Conservation (phyloP, 2,113 vertebrate species). For the Sturnus vulgaris region DNA sequence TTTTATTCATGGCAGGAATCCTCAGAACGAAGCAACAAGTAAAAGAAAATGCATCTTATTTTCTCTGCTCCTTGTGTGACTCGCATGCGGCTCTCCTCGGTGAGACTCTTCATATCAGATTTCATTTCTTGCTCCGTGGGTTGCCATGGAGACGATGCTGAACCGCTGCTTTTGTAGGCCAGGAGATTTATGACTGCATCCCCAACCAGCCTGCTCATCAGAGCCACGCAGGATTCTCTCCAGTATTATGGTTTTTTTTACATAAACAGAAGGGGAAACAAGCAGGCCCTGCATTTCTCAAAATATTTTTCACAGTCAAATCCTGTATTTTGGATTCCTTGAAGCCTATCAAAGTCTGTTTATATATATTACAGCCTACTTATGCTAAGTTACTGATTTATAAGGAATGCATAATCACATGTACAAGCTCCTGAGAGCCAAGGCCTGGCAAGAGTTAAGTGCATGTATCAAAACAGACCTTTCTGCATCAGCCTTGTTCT, state of each 20-base stretch:
- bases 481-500: background rate
- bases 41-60: conserved; percentile 12
- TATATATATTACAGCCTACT: background rate
- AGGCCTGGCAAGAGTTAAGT: background rate
- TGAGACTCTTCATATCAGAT: conserved; percentile 34
- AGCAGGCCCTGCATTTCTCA: background rate
- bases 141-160: conserved; percentile 66
- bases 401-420: background rate
- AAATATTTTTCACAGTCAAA: background rate
- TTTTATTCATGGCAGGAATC: conserved; percentile 28
- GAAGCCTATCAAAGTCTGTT: background rate
- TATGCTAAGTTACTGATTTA: background rate
- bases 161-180: conserved; percentile 41
- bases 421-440: background rate
- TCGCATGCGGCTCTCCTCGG: conserved; percentile 18
- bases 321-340: background rate
- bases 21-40: conserved; percentile 22
- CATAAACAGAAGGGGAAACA: conserved; percentile 19
- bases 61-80: conserved; percentile 32
- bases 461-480: background rate
- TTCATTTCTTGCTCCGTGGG: conserved; percentile 59
- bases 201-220: conserved; percentile 21
- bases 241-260: background rate
- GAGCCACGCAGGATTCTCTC: background rate
- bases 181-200: conserved; percentile 56